Evolutionary conservation across 1,140 invertebrate species (phyloP).

Genomic region (Conopomorpha cramerella): DNA sequence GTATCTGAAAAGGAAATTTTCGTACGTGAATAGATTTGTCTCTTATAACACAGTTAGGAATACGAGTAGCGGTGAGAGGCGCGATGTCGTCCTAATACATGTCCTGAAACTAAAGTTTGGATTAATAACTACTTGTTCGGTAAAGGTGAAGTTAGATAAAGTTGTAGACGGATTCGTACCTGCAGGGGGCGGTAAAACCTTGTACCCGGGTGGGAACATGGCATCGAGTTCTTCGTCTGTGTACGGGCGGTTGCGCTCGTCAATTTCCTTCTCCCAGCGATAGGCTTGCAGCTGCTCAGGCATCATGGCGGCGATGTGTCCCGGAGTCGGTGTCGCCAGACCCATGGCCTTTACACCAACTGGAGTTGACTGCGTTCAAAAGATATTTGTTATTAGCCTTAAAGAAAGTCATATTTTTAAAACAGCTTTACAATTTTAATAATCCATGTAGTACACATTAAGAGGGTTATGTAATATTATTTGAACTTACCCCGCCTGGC

Average conservation of each 20-base stretch:
- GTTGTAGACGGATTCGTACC: slow-evolving; percentile 56
- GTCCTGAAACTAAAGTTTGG: slow-evolving; percentile 51
- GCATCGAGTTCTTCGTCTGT: slow-evolving; percentile 97
- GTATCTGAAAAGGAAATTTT: slow-evolving; percentile 57
- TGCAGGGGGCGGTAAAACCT: slow-evolving; percentile 93
- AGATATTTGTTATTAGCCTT: too few relatives aligned
- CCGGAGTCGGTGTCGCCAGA: slow-evolving; percentile 95
- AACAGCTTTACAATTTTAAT: too few relatives aligned
- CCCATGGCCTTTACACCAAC: slow-evolving; percentile 96
- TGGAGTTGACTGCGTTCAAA: slow-evolving; percentile 72
- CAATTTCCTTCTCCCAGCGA: slow-evolving; percentile 98
- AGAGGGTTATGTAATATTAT: too few relatives aligned
- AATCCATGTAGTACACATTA: too few relatives aligned
- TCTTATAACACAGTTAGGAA: slow-evolving; percentile 22
- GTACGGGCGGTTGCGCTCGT: slow-evolving; percentile 94
- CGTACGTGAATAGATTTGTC: slow-evolving; percentile 29
- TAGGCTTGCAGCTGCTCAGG: slow-evolving; percentile 98
- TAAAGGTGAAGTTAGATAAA: slow-evolving; percentile 1
- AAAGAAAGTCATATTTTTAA: too few relatives aligned
- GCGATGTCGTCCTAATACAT: slow-evolving; percentile 32
- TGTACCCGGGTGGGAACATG: slow-evolving; percentile 97
- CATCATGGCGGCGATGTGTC: slow-evolving; percentile 96
- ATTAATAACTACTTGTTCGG: slow-evolving; percentile 22
- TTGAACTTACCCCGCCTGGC: slow-evolving; percentile 71
- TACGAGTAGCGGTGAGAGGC: slow-evolving; percentile 15